Percentiles rank a stretch among this genome's conserved stretches.
Evolutionary conservation across 2,888 invertebrate species (phyloP).

Genomic region (Ctenicera cuprea): DNA sequence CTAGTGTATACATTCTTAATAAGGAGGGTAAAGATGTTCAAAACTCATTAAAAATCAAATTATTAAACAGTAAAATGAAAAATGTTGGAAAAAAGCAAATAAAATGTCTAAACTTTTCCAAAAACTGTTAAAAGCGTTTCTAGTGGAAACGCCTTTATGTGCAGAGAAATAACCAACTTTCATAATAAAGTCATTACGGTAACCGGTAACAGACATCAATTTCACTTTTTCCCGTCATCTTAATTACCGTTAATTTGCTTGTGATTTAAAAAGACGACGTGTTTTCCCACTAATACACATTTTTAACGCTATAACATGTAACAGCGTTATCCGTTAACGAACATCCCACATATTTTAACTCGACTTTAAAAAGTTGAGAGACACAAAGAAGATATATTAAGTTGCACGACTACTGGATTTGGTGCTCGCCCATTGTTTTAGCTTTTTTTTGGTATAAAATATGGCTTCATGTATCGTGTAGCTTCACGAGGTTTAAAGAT

Average conservation of each 20-base stretch:
- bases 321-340: conserved; percentile 1
- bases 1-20: too few relatives aligned
- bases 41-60: too few relatives aligned
- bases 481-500: conserved; percentile 20
- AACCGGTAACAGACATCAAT: neutral
- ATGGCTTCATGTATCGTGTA: conserved; percentile 35
- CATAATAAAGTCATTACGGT: neutral
- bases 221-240: conserved; percentile 14
- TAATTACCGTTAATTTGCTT: conserved; percentile 3
- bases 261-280: neutral
- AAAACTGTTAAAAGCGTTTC: too few relatives aligned
- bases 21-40: too few relatives aligned
- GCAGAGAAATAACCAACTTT: neutral
- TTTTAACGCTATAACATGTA: neutral
- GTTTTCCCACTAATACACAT: neutral
- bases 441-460: conserved; percentile 19
- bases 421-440: conserved; percentile 12
- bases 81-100: too few relatives aligned
- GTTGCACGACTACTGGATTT: conserved; percentile 35
- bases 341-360: conserved; percentile 22
- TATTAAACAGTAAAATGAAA: too few relatives aligned
- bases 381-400: conserved; percentile 25
- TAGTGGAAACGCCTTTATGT: neutral
- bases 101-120: too few relatives aligned
- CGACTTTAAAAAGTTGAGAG: neutral